Evolutionary conservation across 2,797 vertebrate genomes (phyloP), one percentile per base, ranked within the genome.

Genomic region (Lutjanus campechanus): DNA sequence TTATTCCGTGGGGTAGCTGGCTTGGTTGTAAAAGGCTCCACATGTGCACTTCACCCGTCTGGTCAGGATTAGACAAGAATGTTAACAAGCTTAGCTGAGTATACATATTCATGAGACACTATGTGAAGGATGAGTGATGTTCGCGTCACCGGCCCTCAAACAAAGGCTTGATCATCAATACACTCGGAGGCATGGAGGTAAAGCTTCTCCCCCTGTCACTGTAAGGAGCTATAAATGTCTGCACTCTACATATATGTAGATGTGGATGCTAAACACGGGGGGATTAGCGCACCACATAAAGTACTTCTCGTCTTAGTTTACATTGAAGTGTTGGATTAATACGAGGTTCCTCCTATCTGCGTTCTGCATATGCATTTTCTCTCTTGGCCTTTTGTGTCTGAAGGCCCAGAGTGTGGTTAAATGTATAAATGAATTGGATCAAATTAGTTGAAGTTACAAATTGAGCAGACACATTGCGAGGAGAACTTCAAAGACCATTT

Each of bases 101-200:
- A 74, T 91, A 43, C 81, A 91, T 92, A 92, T 92, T 91, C 80
- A 92, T 91, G 70, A 86, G 75, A 11, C 8, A 5, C 36, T 12
- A n/a, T 20, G 40, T 69, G 79, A 22, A 43, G 79, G 75, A 79
- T 88, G 83, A 89, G 76, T 73, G 83, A 91, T 85, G 89, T 58
- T 75, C 55, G 72, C 85, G 84, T 85, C 88, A 64, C 44, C 8
- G 47, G 44, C 67, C 66, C 70, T 86, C 29, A 79, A 77, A 71
- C 16, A 13, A 3, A 61, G 41, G 77, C 77, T 85, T 81, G 89
- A 86, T 88, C 81, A 69, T 60, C 8, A 59, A 78, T 83, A 67
- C 82, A 66, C 65, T 46, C 64, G 22, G 41, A 55, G 29, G 75
- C 64, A 13, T 3, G 43, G 15, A 54, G n/a, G 25, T 40, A 40